Conservation (phyloP, 2,888 invertebrate genomes). For the Brassicogethes aeneus region DNA sequence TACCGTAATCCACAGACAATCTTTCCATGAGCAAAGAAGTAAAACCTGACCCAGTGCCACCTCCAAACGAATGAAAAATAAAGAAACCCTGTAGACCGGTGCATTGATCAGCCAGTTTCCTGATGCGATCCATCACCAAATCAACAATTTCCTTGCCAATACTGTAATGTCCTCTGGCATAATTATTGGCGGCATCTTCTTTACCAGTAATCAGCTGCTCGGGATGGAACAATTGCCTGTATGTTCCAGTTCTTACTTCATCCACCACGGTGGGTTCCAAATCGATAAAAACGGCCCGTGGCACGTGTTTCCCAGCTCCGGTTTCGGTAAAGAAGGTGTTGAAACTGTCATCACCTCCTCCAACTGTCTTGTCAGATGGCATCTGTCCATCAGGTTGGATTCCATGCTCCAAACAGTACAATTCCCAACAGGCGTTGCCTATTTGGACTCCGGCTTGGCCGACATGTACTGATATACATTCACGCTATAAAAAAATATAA, state of each 20-base stretch:
- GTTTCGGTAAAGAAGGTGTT: conserved; percentile 92
- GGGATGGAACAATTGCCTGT: conserved; percentile 92
- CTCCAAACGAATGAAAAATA: conserved; percentile 91
- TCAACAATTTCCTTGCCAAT: conserved; percentile 92
- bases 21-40: conserved; percentile 92
- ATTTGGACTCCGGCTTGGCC: conserved; percentile 80
- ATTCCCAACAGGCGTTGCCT: conserved; percentile 82
- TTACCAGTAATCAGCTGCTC: conserved; percentile 89
- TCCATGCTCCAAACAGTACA: conserved; percentile 78
- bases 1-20: conserved; percentile 89
- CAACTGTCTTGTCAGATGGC: conserved; percentile 58
- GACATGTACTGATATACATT: conserved; percentile 67
- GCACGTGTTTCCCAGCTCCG: conserved; percentile 90
- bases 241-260: conserved; percentile 84
- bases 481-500: conserved; percentile 47
- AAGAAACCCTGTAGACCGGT: conserved; percentile 86
- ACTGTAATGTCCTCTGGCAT: conserved; percentile 94
- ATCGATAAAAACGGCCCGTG: conserved; percentile 88
- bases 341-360: conserved; percentile 86
- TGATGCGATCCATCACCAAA: conserved; percentile 59
- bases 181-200: conserved; percentile 96
- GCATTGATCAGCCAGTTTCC: conserved; percentile 66
- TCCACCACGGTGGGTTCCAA: conserved; percentile 93
- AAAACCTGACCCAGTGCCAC: conserved; percentile 92
- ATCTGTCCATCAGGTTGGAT: conserved; percentile 89